These are phyloP conservation scores for Galagoides demidoff DNA, from an alignment of 2,797 vertebrate species.

Conservation along the genomic window DNA sequence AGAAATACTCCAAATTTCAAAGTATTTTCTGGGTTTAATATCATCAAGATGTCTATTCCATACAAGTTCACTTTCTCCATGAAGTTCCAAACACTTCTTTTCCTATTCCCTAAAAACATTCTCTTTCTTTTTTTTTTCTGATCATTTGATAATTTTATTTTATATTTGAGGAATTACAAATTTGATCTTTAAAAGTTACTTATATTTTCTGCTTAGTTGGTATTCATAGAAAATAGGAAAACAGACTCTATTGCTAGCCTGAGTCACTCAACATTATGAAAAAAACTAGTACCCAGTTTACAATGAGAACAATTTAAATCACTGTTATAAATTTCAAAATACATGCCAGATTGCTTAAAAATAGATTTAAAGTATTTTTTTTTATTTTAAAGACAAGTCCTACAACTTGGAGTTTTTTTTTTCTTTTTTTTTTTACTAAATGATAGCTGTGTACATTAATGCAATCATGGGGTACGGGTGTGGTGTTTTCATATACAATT, in stretches of 20 bases:
- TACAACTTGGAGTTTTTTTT: background rate
- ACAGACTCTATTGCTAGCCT: background rate
- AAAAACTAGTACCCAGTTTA: background rate
- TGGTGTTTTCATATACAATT: too few species aligned
- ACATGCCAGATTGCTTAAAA: background rate
- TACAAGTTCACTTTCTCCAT: background rate
- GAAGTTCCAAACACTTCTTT: background rate
- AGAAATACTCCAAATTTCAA: background rate
- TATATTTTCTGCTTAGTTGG: background rate
- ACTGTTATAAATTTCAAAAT: background rate
- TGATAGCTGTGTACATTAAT: too few species aligned
- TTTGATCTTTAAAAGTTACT: background rate
- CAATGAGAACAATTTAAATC: background rate
- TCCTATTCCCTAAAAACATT: background rate
- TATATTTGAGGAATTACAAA: background rate
- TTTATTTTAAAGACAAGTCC: background rate
- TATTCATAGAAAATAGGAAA: background rate
- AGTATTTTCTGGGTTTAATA: background rate
- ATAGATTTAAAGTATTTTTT: background rate
- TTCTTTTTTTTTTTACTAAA: too few species aligned
- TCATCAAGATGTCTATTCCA: background rate
- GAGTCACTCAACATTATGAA: background rate
- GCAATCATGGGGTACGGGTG: too few species aligned
- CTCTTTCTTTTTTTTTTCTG: too few species aligned
- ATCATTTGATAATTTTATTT: background rate